Base-by-base conservation (phyloP, 1,140 invertebrate genomes). In the Sminthurinus signatus region DNA sequence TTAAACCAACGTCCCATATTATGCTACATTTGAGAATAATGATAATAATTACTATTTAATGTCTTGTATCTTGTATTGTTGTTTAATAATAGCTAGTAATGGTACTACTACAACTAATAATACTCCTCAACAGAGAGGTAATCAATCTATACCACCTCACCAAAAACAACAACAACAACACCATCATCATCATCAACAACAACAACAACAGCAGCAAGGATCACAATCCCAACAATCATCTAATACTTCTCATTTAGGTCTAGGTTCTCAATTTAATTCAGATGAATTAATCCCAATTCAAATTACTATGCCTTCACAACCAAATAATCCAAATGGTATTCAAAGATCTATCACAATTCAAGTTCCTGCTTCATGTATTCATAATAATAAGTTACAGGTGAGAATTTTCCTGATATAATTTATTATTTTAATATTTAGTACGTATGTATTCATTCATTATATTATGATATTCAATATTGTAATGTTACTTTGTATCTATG, bases 331-430 rank as follows among this genome's bases (percentile, higher is more conserved):
- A 62, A 62, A 65, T 82, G 62, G 82, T 83, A 71, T 82, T 84
- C 70, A 80, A 86, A 73, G 81, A 86, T 42, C 82, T 5, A 75
- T 91, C 60, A 88, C 87, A 12, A 88, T 91, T 74, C 87, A 91
- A 76, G 89, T 93, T 72, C 88, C 89, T 69, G 87, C 88, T 29
- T 86, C 87, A 19, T 86, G 87, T 27, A 80, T 91, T 54, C 86
- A 87, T 39, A 55, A 57, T 17, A 72, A 72, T 60, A 69, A 67
- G 27, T 39, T 72, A 4, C 67, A 69, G 62, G 70, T 72, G 61
- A 31, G n/a, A n/a, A n/a, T n/a, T n/a, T n/a, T n/a, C n/a, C n/a
- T n/a, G n/a, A n/a, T n/a, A n/a, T n/a, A n/a, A n/a, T n/a, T n/a
- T n/a, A n/a, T n/a, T n/a, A n/a, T n/a, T n/a, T n/a, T n/a, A n/a